Evolutionary conservation across 2,797 vertebrate genomes (phyloP).

Genomic region (Leptatherina wallacei): DNA sequence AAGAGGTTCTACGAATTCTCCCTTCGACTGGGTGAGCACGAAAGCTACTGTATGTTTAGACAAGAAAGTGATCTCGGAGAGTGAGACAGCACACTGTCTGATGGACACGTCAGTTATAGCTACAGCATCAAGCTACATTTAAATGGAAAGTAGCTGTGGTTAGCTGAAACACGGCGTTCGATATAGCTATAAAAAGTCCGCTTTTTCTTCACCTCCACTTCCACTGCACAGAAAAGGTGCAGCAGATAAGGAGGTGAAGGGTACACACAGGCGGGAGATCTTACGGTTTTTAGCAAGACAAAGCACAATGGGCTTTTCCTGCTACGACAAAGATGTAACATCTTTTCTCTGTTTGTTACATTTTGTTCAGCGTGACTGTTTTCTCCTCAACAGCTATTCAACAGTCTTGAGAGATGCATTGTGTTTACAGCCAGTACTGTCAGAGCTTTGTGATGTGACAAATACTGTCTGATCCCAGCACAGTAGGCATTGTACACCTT

Average conservation of each 20-base stretch:
- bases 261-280: not conserved
- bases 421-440: not conserved
- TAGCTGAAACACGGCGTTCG: not conserved
- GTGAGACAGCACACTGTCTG: conserved; percentile 19
- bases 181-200: not conserved
- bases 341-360: conserved; percentile 8
- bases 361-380: not conserved
- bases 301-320: conserved; percentile 3
- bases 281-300: not conserved
- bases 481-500: not conserved
- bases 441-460: not conserved
- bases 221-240: not conserved
- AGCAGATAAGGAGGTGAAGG: not conserved
- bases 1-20: conserved; percentile 94
- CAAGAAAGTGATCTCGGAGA: not conserved
- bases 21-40: conserved; percentile 87
- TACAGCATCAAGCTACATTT: conserved; percentile 9
- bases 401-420: not conserved
- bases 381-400: conserved; percentile 8
- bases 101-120: conserved; percentile 5
- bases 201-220: not conserved
- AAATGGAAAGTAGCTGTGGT: not conserved
- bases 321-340: not conserved
- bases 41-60: not conserved
- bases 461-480: not conserved